These are phyloP conservation scores for Pangasius larnaudii DNA, from an alignment of 2,797 vertebrate species.

Conservation along the genomic window DNA sequence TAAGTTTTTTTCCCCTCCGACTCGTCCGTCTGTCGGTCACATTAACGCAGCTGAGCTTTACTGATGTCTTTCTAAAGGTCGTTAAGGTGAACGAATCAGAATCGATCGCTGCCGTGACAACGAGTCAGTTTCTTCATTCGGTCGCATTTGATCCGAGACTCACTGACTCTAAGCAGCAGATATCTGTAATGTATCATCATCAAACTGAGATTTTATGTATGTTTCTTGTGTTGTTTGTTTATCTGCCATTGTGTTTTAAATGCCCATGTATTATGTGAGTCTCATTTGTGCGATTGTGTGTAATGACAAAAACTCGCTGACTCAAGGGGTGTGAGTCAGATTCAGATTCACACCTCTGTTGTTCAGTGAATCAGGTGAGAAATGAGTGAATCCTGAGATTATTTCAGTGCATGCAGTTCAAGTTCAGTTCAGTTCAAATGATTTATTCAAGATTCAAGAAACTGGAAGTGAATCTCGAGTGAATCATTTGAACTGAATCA, in stretches of 20 bases:
- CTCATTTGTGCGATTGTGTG: neutral
- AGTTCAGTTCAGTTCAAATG: no score
- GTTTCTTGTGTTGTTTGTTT: neutral
- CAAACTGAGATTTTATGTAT: neutral
- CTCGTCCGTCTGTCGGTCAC: neutral
- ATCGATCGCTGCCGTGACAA: neutral
- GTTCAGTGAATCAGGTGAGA: neutral
- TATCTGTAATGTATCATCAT: neutral
- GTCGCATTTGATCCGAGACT: neutral
- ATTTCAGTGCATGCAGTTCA: no score
- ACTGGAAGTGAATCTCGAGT: neutral
- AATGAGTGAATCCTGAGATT: neutral
- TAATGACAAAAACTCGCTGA: neutral
- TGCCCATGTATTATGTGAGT: neutral
- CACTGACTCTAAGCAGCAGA: neutral
- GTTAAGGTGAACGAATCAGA: neutral
- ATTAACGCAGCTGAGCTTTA: neutral
- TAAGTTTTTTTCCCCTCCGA: neutral
- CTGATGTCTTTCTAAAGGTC: neutral
- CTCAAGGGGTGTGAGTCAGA: neutral
- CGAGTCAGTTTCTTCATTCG: neutral
- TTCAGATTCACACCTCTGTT: neutral
- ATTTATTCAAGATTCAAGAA: no score
- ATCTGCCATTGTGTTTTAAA: neutral
- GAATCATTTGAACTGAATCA: neutral